Conservation (phyloP, 1,140 invertebrate genomes). For the Aphaenogaster rudis region DNA sequence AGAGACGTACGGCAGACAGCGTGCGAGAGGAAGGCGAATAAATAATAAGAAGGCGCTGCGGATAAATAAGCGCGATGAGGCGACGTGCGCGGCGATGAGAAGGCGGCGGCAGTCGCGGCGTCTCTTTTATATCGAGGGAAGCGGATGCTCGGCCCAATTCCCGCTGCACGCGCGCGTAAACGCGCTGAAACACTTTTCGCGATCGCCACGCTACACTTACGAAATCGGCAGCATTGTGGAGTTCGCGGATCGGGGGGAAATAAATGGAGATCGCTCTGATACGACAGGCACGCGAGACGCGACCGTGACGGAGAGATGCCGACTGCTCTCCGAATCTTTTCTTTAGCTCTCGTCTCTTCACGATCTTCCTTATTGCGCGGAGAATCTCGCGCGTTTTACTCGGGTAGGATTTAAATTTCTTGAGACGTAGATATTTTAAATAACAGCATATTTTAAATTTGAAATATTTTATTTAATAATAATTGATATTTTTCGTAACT, state of each 20-base stretch:
- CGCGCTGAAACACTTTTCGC: conserved; percentile 67
- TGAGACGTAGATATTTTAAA: not conserved
- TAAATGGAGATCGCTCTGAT: conserved; percentile 58
- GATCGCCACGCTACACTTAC: conserved; percentile 76
- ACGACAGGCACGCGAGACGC: conserved; percentile 53
- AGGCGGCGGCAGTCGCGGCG: not conserved
- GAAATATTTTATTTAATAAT: not conserved
- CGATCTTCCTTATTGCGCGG: not conserved
- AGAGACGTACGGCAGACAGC: conserved; percentile 27
- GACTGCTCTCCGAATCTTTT: conserved; percentile 14
- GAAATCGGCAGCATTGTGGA: conserved; percentile 69
- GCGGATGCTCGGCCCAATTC: conserved; percentile 77
- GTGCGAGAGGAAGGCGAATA: conserved; percentile 24
- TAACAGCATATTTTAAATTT: not conserved
- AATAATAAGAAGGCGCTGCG: conserved; percentile 1
- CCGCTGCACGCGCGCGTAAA: conserved; percentile 69
- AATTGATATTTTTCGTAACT: not conserved
- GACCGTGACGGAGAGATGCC: conserved; percentile 60
- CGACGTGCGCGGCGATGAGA: conserved; percentile 4
- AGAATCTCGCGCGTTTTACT: not conserved
- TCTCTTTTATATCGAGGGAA: conserved; percentile 65
- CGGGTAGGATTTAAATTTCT: not conserved
- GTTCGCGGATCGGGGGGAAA: not conserved
- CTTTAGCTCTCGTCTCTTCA: not conserved
- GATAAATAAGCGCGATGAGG: conserved; percentile 42